Evolutionary conservation across 1,140 invertebrate genomes (phyloP), one percentile per base, ranked within the genome.

Genomic region (Camponotus vicinus): DNA sequence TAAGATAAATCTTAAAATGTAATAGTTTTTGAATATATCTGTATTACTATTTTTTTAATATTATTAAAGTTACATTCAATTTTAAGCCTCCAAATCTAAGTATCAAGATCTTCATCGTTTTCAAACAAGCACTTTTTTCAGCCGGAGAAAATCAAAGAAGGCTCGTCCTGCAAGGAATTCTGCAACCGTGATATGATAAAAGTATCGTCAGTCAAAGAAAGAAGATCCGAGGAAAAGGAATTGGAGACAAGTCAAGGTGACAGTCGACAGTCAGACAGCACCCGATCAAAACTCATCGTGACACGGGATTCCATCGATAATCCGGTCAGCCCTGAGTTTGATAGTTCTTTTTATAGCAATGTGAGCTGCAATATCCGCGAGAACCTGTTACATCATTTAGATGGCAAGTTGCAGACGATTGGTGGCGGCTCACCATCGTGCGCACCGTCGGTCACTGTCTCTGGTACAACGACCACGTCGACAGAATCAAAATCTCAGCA

Each of bases 291-390:
- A 57, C 66, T 85, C 40, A 61, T 88, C 64, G 37, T 75, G 0
- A 45, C 21, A n/a, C 40, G 61, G 7, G 90, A 91, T 40, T 78
- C 92, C 9, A 71, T 80, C 32, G 85, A 90, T 4, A 92, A 90
- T 77, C 91, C 93, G 0, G 92, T 86, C 3, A 94, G 92, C 70
- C 90, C 92, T 0, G 94, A 95, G 55, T 96, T 96, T 84, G 96
- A 96, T 87, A 96, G 94, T 79, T 93, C 95, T 0, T 97, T 97
- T 86, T 97, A 96, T 90, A 95, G 94, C 79, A 95, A 95, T 83
- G 94, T 97, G 37, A 95, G 96, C 73, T 95, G 95, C 80, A 97
- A 97, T 91, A 96, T 97, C 61, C 94, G 96, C 5, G 96, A 97
- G 69, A 97, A 97, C 89, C 92, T 97, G 3, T 87, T 96, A 3